Evolutionary conservation across 2,888 invertebrate genomes (phyloP), one percentile per base, ranked within the genome.

Genomic region (Scaptomyza cyrtandrae): DNA sequence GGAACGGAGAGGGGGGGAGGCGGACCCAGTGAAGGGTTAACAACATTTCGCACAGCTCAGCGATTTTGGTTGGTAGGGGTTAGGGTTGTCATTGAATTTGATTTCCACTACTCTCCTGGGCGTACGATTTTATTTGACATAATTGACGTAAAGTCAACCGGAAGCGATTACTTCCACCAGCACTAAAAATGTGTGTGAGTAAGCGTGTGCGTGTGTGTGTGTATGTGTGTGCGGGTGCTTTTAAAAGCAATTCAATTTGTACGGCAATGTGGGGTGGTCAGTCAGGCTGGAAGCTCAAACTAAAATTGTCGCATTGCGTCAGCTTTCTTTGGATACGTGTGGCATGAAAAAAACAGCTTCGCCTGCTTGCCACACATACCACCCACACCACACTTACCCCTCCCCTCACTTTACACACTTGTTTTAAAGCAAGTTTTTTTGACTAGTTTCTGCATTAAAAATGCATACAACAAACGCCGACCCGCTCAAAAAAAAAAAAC

Each of bases 71-170:
- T 24, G 24, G 5, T 4, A 24, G 24, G 24, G 24, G 24, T 24
- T 24, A 35, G 71, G 59, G 49, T 43, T 68, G 59, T 35, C 69
- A 70, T 53, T 65, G 35, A 60, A 84, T 86, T 84, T 78, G 71
- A 81, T 81, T 78, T 75, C 59, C 53, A 24, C 41, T 41, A 41
- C 10, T 41, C 41, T 41, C 41, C 41, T 41, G 41, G 16, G 41
- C 41, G 4, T 10, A 41, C 41, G 41, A 67, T 78, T 70, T 67
- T 55, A 78, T 79, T 76, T 69, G 70, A 81, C 83, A 80, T 83
- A 85, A 87, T 87, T 87, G 85, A 70, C 80, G 79, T 58, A 83
- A 85, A 87, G 80, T 85, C 85, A 79, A 85, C 58, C 80, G 85
- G 88, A 87, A 85, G 72, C 83, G 86, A 83, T 85, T 85, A 85